Evolutionary conservation across 2,888 invertebrate genomes (phyloP), one percentile per base, ranked within the genome.

Genomic region (Tyria jacobaeae): DNA sequence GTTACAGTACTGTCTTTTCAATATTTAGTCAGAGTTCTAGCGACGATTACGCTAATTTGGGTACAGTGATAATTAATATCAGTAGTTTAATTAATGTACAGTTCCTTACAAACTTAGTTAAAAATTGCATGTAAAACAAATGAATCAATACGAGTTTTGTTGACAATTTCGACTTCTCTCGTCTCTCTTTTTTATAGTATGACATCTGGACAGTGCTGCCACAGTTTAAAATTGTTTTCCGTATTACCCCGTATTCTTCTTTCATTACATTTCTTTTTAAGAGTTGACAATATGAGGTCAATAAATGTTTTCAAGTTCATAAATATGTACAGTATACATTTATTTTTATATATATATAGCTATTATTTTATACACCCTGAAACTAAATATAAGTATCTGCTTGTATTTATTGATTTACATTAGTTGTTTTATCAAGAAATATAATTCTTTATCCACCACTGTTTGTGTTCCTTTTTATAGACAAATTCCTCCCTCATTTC

Each of bases 71-170:
- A 39, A 4, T 7, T 35, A 25, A 24, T 12, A 48, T 24, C 1
- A 5, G n/a, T 25, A 51, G 3, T 57, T 51, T 51, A 31, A 50
- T 31, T 50, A 24, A 50, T 57, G 24, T 37, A n/a, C n/a, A n/a
- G n/a, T 52, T 34, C 10, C 10, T 25, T n/a, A 25, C 39, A 39
- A 39, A 37, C 25, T 37, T 9, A 39, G n/a, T 7, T 25, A 27
- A 25, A 21, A 44, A 24, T 53, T 48, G 15, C 7, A 14, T 17
- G 14, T 5, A 41, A 57, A 57, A 57, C 57, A 57, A 57, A 39
- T 15, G 58, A 51, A 58, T 58, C 51, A 51, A 58, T 52, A 51
- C 47, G 24, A 37, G 27, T 6, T 27, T 27, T 17, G 21, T 41
- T 57, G 49, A 39, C 21, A 15, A 15, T 51, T 25, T n/a, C n/a